Evolutionary conservation across 1,140 invertebrate genomes (phyloP).

Genomic region (Ips typographus): DNA sequence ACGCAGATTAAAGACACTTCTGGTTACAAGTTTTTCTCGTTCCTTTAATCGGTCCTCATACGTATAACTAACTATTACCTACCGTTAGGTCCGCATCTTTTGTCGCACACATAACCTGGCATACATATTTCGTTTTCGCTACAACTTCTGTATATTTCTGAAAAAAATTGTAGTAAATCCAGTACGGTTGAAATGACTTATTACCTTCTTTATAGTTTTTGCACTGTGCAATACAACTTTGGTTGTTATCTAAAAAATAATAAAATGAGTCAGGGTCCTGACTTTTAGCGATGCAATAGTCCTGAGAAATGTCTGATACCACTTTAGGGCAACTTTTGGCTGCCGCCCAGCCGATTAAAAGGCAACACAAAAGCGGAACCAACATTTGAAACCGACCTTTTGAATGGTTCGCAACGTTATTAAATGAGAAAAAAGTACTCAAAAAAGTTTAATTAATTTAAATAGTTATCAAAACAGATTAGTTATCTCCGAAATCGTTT

Average conservation of each 20-base stretch:
- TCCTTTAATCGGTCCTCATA: background rate
- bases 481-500: too few species aligned
- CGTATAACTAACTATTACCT: background rate
- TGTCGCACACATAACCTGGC: slow-evolving; percentile 16
- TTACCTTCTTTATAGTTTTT: slow-evolving; percentile 6
- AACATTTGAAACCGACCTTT: background rate
- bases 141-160: background rate
- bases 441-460: too few species aligned
- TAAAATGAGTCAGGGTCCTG: slow-evolving; percentile 5
- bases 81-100: slow-evolving; percentile 13
- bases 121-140: slow-evolving; percentile 6
- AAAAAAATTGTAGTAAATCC: background rate
- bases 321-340: background rate
- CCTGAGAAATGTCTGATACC: slow-evolving; percentile 18
- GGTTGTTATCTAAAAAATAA: slow-evolving; percentile 7
- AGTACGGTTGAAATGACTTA: background rate
- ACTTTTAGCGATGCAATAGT: slow-evolving; percentile 9
- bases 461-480: too few species aligned
- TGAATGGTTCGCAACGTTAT: too few species aligned
- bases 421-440: too few species aligned
- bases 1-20: too few species aligned
- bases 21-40: too few species aligned
- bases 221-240: background rate
- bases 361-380: background rate
- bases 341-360: background rate